Base-by-base conservation (phyloP, 2,113 vertebrate genomes). In the Carassius auratus region DNA sequence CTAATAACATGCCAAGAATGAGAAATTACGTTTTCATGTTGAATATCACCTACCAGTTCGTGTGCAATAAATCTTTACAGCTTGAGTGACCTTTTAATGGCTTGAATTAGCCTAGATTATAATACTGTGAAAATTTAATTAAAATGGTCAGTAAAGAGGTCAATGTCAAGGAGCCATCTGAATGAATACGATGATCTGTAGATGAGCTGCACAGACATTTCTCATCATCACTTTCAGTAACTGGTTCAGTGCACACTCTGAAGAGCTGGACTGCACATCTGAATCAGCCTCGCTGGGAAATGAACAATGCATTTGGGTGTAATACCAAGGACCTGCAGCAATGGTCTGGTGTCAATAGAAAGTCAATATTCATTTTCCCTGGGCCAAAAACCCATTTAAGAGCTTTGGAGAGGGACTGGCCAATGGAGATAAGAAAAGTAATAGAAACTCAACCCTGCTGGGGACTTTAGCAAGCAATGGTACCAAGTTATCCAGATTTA, bases 291-390 rank as follows among this genome's bases (percentile, higher is more conserved):
- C 15, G 4, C 55, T 33, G 42, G 68, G 82, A 55, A 81, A 84
- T 33, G 30, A 81, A 84, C 30, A 42, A 48, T 8, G 57, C 50
- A 26, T 59, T 64, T 55, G 57, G 52, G 69, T 68, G 57, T 75
- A 76, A 81, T 75, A 57, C 42, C 12, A 15, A 75, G 57, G 42
- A 52, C 68, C 57, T 23, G 19, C 21, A 80, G 76, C 68, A 74
- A 82, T 68, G 50, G 50, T 38, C 74, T 78, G 38, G 19, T 76
- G 86, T 23, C 68, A 81, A 42, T 33, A 33, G 68, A 81, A 87
- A 87, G 86, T 87, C 86, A 59, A 84, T 87, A 84, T 84, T 87
- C 73, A 84, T 84, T 87, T 84, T 87, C 86, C 45, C 68, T 62
- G 38, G 69, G 48, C 68, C 68, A 80, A 45, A 84, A 84, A 21